phyloP scores from a whole-genome alignment of 2,113 vertebrate genomes.

The Pedionomus torquatus region DNA sequence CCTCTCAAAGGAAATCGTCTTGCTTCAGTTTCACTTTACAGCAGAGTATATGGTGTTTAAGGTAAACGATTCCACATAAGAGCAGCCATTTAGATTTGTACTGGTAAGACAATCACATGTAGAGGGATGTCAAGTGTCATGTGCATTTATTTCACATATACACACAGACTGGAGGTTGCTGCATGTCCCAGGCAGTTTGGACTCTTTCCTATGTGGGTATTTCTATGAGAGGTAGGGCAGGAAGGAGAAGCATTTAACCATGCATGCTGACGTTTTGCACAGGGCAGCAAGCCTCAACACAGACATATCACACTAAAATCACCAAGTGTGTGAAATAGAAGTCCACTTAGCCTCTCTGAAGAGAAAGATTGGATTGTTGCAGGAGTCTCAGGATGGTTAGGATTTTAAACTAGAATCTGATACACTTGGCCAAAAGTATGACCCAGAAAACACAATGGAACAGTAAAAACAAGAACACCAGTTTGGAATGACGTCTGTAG shows the following conservation, averaged over 20 bases:
- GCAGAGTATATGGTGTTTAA: fast-evolving
- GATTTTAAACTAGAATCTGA: neutral
- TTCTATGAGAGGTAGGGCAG: fast-evolving
- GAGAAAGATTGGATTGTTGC: neutral
- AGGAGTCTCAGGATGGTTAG: neutral
- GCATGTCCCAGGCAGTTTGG: fast-evolving
- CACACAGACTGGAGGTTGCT: neutral
- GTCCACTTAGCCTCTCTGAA: neutral
- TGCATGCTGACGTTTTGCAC: fast-evolving
- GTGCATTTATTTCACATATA: fast-evolving
- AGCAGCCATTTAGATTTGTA: neutral
- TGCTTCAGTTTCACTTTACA: neutral
- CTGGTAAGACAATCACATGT: neutral
- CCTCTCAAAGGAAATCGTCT: neutral
- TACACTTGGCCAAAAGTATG: neutral
- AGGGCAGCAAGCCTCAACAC: fast-evolving
- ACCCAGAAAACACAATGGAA: neutral
- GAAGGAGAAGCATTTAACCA: neutral
- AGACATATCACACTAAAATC: neutral
- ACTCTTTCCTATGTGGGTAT: neutral
- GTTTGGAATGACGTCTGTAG: neutral
- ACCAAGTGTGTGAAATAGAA: neutral
- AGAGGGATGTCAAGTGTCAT: fast-evolving
- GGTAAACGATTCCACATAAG: neutral
- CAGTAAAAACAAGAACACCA: fast-evolving